phyloP scores from a whole-genome alignment of 2,113 vertebrate species.

The Ursus arctos region DNA sequence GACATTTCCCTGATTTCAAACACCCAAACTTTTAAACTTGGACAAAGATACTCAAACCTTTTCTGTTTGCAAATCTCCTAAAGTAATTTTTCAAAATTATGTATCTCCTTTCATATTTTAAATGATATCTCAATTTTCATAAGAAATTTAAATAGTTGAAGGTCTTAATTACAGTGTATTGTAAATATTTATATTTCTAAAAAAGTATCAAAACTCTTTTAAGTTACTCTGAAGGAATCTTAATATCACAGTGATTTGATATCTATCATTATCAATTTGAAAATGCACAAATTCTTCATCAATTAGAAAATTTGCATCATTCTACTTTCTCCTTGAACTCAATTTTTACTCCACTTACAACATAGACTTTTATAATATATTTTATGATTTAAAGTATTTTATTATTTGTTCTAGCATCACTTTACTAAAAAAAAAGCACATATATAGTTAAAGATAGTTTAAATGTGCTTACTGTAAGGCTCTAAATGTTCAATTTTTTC shows the following conservation, averaged over 20 bases:
- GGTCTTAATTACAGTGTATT: background rate
- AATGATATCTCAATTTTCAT: constrained; percentile 12
- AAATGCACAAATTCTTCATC: background rate
- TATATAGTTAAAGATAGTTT: background rate
- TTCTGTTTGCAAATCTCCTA: background rate
- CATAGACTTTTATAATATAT: background rate
- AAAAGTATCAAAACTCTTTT: background rate
- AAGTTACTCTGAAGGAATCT: background rate
- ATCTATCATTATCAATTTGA: background rate
- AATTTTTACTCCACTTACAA: background rate
- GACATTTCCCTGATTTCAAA: background rate
- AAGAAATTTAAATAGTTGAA: constrained; percentile 12
- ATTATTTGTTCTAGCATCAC: background rate
- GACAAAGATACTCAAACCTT: background rate
- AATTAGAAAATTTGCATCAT: background rate
- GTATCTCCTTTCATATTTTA: background rate
- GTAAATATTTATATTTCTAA: background rate
- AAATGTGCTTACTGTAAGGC: background rate
- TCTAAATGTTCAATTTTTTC: background rate
- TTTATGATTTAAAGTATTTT: background rate
- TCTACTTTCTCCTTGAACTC: constrained; percentile 10
- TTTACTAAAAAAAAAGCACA: background rate
- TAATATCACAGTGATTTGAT: background rate
- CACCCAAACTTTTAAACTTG: background rate
- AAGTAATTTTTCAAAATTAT: constrained; percentile 20